These are phyloP conservation scores for Aphidius ervi DNA, from an alignment of 1,140 invertebrate genomes.

Conservation along the genomic window DNA sequence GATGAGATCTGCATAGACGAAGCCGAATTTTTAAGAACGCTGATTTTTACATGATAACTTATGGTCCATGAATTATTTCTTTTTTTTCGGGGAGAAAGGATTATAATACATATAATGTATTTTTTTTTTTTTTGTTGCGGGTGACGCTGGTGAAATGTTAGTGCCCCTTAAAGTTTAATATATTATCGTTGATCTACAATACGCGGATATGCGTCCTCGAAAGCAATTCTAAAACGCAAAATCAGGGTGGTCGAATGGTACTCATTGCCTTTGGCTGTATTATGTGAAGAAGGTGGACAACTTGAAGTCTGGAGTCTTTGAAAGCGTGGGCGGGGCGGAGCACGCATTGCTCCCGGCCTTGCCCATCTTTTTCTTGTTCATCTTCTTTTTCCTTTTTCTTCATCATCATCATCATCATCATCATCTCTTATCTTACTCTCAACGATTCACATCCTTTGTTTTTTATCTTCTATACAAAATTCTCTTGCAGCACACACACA, in stretches of 20 bases:
- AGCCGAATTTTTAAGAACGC: too few species aligned
- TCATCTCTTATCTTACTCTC: background rate
- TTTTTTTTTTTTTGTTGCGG: too few species aligned
- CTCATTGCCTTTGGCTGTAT: constrained; percentile 46
- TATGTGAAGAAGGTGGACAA: constrained; percentile 50
- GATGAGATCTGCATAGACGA: constrained; percentile 2
- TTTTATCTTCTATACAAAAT: background rate
- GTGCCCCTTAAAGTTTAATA: background rate
- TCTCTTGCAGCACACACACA: background rate
- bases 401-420: background rate
- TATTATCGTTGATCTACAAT: constrained; percentile 3
- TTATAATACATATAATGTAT: too few species aligned
- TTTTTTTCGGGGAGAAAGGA: too few species aligned
- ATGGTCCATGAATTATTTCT: too few species aligned
- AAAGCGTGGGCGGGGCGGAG: constrained; percentile 53
- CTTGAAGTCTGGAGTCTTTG: constrained; percentile 49
- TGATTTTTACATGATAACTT: too few species aligned
- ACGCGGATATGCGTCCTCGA: background rate
- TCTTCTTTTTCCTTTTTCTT: constrained; percentile 6
- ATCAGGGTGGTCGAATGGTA: constrained; percentile 30
- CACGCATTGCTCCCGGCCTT: constrained; percentile 54
- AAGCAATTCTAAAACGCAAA: constrained; percentile 13
- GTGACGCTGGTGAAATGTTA: too few species aligned
- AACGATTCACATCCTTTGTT: constrained; percentile 4
- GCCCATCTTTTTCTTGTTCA: constrained; percentile 21